Evolutionary conservation across 2,888 invertebrate species (phyloP), one percentile per base, ranked within the genome.

Genomic region (Herminia tarsipennalis): DNA sequence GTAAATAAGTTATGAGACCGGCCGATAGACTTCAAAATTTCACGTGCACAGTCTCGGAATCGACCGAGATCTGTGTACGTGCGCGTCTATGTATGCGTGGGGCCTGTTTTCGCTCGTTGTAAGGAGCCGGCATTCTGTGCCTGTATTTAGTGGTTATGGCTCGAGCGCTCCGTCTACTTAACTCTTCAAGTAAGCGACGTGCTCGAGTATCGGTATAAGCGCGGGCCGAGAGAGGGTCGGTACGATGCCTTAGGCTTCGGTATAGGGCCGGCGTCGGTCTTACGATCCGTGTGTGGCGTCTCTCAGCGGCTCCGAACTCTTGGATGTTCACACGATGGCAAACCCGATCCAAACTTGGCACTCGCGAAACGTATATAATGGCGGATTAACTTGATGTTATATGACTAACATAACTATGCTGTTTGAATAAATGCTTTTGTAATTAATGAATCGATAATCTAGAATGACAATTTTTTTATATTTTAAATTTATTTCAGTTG

Each of bases 161-260:
- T 20, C 44, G 36, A 30, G 36, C 29, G 13, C 35, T 16, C 12
- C 16, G 33, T 34, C 33, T 34, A 21, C 18, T 3, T n/a, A n/a
- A n/a, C n/a, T n/a, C n/a, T n/a, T n/a, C n/a, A 20, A 21, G 27
- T 34, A 29, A 28, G 30, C 43, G 10, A 14, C 0, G 43, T 17
- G 29, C 24, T 36, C 24, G 43, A 25, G 36, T 17, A 10, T 34
- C 16, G 18, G 9, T 24, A 22, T 3, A 2, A 22, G 17, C 35
- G 39, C 24, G 29, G 25, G 46, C 40, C 46, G 46, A 41, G 67
- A 63, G 59, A 61, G 57, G 57, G 66, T 62, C 70, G 77, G 81
- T 78, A 22, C 39, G 38, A 76, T 89, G 92, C 92, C 92, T 92
- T 91, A 79, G 92, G 92, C 91, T 88, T 87, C 81, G 81, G 76